Base-by-base conservation (phyloP, 53 echinoderm and acorn worm species). In the Pentamera pediparva region DNA sequence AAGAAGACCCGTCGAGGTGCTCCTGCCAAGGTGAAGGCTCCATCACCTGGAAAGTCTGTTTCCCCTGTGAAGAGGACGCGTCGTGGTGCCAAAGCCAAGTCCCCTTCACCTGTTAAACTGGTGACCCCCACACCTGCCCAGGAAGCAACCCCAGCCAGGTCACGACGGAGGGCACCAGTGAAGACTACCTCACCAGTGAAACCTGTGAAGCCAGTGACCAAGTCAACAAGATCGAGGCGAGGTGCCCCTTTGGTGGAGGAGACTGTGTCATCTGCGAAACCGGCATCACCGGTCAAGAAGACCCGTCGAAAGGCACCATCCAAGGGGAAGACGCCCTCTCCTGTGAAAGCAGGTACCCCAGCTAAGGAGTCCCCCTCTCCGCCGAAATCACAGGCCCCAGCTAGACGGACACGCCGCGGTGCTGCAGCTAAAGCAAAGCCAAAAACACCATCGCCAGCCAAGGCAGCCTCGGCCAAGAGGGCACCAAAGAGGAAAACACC, bases 311-410 rank as follows among this genome's bases (percentile, higher is more conserved):
- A 76, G 9, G 84, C 80, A 38, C 72, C 79, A 28, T 81, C 78
- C 1, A 48, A 61, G 18, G 60, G 62, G 40, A 79, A 56, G 35
- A 65, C 54, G 30, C 69, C 76, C 55, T 65, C 51, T 33, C 79
- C 79, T 6, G 73, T 39, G 26, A 89, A 87, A 59, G 60, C 63
- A 15, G 78, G 62, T 3, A 86, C 74, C 5, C 83, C 88, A 24
- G 54, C 75, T 19, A 88, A 84, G 55, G 63, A 45, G 13, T 32
- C 77, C 22, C 60, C 27, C 45, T 43, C 82, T 22, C 64, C 61
- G 37, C 52, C 30, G 18, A 82, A 76, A 17, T 27, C 70, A 4
- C 70, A 67, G 18, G 78, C 78, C 21, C 79, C 79, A 59, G 78
- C 39, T 3, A 84, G 72, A 32, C 37, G 82, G 26, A 63, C 64